Base-by-base conservation (phyloP, 2,797 vertebrate species). In the Catostomus latipinnis region DNA sequence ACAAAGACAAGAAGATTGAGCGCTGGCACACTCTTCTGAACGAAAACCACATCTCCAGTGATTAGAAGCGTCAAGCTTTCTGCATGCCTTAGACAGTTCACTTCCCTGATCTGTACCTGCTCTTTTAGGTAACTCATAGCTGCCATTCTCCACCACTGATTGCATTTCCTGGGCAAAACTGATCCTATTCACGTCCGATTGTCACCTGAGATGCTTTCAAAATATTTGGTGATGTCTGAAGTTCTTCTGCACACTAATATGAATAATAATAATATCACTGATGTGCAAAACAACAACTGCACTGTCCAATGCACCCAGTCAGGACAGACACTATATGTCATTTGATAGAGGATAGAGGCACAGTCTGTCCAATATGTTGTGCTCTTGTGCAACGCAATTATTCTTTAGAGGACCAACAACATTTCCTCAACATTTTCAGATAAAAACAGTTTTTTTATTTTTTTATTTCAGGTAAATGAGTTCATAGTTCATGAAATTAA, bases 1-100 rank as follows among this genome's bases (percentile, higher is more conserved):
- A 99, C 93, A 99, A 99, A 90, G 97, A 99, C 92, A 98, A 97
- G 96, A 96, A 92, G 91, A 98, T 98, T 0, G 97, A 99, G 85
- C 97, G 97, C 84, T 99, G 97, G 97, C 97, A 99, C 91, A 97
- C 96, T 78, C 92, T 99, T 76, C 84, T 94, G 18, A 97, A 96
- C 0, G 97, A 97, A 91, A 97, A 95, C 86, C 96, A 97, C 0
- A 83, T 95, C 54, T 90, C 96, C 1, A 98, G 97, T 0, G 97
- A 99, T 87, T 99, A 96, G 84, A 62, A 13, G 50, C 16, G 2
- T n/a, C 6, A 65, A 62, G 60, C 43, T 49, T 71, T 34, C 80
- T 86, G 90, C 91, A 92, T 90, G 89, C 86, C 86, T 86, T 76
- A 81, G 63, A 82, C 69, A 18, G 57, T 43, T 71, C n/a, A 72